Percentiles rank a stretch among this genome's conserved stretches.
Evolutionary conservation across 1,140 invertebrate species (phyloP).

Genomic region (Calephelis virginiensis): DNA sequence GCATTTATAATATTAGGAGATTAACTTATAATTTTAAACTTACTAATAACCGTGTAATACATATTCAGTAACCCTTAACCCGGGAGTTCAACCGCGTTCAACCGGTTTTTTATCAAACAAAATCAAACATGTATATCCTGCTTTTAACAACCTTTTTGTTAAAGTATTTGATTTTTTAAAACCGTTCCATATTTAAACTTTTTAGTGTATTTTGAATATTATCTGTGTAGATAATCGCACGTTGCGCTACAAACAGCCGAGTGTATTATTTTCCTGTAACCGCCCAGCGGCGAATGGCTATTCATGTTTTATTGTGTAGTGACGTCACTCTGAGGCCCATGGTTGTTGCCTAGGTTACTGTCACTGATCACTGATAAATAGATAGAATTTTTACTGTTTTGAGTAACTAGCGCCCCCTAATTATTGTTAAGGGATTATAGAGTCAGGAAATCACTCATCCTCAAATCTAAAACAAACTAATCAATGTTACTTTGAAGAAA

Average conservation of each 20-base stretch:
- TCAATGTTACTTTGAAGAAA: too few species aligned
- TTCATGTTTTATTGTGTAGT: slow-evolving; percentile 42
- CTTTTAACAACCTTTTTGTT: slow-evolving; percentile 17
- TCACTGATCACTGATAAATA: background rate
- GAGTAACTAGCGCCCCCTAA: too few species aligned
- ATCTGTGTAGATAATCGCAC: slow-evolving; percentile 4
- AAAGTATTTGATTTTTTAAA: slow-evolving; percentile 7
- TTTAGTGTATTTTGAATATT: slow-evolving; percentile 14
- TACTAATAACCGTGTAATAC: slow-evolving; percentile 3
- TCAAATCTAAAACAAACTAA: too few species aligned
- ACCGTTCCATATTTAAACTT: slow-evolving; percentile 15
- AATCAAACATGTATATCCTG: slow-evolving; percentile 14
- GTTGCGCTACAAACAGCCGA: slow-evolving; percentile 13
- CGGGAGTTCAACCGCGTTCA: background rate
- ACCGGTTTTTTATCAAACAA: slow-evolving; percentile 13
- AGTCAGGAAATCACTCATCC: too few species aligned
- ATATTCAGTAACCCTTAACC: slow-evolving; percentile 2
- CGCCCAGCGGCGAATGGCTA: slow-evolving; percentile 27
- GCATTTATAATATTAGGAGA: too few species aligned
- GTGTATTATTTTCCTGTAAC: slow-evolving; percentile 19
- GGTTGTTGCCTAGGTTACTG: slow-evolving; percentile 32
- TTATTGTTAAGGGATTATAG: too few species aligned
- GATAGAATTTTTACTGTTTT: background rate
- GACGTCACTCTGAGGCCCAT: slow-evolving; percentile 47
- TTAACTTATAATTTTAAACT: background rate